These are phyloP conservation scores for Drosophila hawaiiensis DNA, from an alignment of 2,888 invertebrate genomes.

Conservation along the genomic window DNA sequence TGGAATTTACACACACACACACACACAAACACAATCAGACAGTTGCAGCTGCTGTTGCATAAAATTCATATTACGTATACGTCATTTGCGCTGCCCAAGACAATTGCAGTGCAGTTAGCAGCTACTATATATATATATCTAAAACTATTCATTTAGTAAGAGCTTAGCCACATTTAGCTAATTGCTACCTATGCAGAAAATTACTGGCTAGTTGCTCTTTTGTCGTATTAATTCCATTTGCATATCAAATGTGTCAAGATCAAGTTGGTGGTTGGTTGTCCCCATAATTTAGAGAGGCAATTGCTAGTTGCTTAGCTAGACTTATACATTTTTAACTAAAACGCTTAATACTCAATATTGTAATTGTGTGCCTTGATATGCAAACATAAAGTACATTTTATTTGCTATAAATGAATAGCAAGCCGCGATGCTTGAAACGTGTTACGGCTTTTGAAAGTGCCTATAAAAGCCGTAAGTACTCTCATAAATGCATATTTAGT, in stretches of 20 bases:
- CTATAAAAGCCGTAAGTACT: constrained; percentile 7
- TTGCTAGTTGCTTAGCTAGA: constrained; percentile 14
- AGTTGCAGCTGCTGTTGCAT: constrained; percentile 33
- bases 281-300: constrained; percentile 18
- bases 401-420: neutral
- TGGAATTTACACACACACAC: constrained; percentile 21
- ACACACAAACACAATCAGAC: neutral
- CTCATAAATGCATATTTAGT: neutral
- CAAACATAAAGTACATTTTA: constrained; percentile 4
- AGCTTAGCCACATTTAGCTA: constrained; percentile 22
- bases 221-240: constrained; percentile 40
- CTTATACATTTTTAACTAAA: neutral
- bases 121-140: constrained; percentile 1
- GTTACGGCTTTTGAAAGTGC: constrained; percentile 8
- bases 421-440: neutral
- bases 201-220: constrained; percentile 17
- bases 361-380: constrained; percentile 13
- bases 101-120: constrained; percentile 12
- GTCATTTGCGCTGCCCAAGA: constrained; percentile 28
- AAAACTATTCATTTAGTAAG: constrained; percentile 2
- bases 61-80: constrained; percentile 64
- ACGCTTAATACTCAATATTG: constrained; percentile 17
- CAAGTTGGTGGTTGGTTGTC: constrained; percentile 12
- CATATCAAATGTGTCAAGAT: constrained; percentile 68
- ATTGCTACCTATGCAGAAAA: constrained; percentile 30